Evolutionary conservation across 2,888 invertebrate genomes (phyloP), one percentile per base, ranked within the genome.

Genomic region (Sinotaia quadrata): DNA sequence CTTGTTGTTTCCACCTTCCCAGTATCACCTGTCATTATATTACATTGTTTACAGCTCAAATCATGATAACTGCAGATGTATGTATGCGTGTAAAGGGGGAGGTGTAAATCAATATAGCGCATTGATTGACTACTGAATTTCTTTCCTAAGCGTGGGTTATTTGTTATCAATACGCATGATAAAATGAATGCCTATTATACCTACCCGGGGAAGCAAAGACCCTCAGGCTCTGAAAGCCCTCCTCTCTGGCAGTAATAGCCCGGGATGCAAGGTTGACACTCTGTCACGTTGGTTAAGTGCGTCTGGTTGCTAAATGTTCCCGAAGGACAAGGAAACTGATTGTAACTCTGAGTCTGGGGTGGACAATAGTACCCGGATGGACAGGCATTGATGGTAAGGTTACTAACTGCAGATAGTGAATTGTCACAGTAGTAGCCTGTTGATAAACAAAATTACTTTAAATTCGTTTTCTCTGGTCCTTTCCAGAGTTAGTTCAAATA

Each of bases 221-320:
- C 86, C 56, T 87, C 83, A 10, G 87, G 85, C 12, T 74, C 74
- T 8, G 81, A 60, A 51, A 87, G 79, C 0, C 87, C 87, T 21
- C 72, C 59, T 65, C 77, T 81, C 76, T 84, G 82, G 71, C 87
- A 87, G 71, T 84, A 86, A 70, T 74, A 86, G 7, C 84, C 84
- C 4, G 86, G 85, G 2, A 77, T 61, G 77, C 87, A 87, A 24
- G 77, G 67, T 76, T 86, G 84, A 71, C 87, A 87, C 33, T 83
- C 78, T 0, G 75, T 49, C 3, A 21, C 71, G n/a, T 71, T 60
- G 7, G 71, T 71, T 37, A 79, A 65, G 52, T 77, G 76, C 0
- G 83, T 85, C 29, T 63, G 67, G 75, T 85, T 84, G 77, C 85
- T 87, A 76, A 82, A 87, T 7, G 86, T 86, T 18, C 84, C 84